phyloP scores from a whole-genome alignment of 2,797 vertebrate species.

The Gadopsis marmoratus region DNA sequence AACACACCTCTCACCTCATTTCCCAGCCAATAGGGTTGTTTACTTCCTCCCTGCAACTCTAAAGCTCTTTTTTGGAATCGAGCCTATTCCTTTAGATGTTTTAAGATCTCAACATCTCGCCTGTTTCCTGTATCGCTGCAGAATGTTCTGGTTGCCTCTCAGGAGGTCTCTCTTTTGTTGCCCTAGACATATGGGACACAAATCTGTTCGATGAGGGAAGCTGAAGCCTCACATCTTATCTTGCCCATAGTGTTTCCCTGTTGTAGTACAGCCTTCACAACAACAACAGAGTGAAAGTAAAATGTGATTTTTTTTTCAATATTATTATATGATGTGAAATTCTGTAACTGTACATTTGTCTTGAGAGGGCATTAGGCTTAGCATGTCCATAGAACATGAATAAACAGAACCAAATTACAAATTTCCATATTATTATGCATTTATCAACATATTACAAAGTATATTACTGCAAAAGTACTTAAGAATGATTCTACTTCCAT shows the following conservation, averaged over 20 bases:
- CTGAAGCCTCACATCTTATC: constrained; percentile 61
- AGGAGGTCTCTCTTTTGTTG: constrained; percentile 74
- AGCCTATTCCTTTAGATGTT: constrained; percentile 73
- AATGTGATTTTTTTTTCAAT: constrained; percentile 29
- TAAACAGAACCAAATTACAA: not conserved
- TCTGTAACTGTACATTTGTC: constrained; percentile 37
- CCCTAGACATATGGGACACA: constrained; percentile 72
- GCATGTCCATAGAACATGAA: not conserved
- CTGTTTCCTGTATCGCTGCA: constrained; percentile 65
- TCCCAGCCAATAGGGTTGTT: constrained; percentile 68
- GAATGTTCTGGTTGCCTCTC: constrained; percentile 64
- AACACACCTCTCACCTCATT: constrained; percentile 63
- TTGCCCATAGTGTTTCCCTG: constrained; percentile 48
- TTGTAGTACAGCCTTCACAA: constrained; percentile 55
- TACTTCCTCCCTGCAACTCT: constrained; percentile 61
- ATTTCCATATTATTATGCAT: not conserved
- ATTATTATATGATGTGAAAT: constrained; percentile 25
- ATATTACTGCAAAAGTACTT: not conserved
- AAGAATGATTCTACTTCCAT: not conserved
- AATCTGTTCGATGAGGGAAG: constrained; percentile 73
- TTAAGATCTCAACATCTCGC: constrained; percentile 71
- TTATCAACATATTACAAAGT: not conserved
- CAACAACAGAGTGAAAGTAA: constrained; percentile 54
- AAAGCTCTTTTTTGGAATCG: constrained; percentile 58
- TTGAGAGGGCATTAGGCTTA: constrained; percentile 1